These are phyloP conservation scores for Tenualosa ilisha DNA, from an alignment of 2,797 vertebrate genomes.

Conservation along the genomic window DNA sequence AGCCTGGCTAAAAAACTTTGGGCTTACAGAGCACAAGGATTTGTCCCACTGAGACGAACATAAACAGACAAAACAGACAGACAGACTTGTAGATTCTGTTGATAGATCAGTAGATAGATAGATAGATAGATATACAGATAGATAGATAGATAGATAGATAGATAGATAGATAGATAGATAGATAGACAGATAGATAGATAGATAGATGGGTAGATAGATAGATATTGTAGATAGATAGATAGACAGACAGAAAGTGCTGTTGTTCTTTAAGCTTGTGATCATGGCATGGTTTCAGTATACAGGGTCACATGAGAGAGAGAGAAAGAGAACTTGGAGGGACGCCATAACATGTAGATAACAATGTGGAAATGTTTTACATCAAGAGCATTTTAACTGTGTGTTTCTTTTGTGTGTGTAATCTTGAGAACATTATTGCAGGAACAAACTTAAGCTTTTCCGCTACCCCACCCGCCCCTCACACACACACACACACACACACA, in stretches of 20 bases:
- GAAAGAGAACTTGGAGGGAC: not conserved
- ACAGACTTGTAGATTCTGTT: too few relatives aligned
- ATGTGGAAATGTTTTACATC: not conserved
- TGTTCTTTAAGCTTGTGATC: not conserved
- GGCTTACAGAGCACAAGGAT: too few relatives aligned
- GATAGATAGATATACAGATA: too few relatives aligned
- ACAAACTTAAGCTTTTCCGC: slow-evolving; percentile 27
- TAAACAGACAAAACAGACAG: not conserved
- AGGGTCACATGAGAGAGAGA: not conserved
- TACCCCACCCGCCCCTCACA: not conserved
- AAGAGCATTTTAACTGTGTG: not conserved
- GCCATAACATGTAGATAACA: slow-evolving; percentile 3
- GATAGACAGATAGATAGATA: not conserved
- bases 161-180: not conserved
- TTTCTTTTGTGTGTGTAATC: slow-evolving; percentile 15
- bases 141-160: not conserved
- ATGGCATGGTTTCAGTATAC: not conserved
- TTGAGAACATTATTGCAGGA: slow-evolving; percentile 12
- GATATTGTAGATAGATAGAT: too few relatives aligned
- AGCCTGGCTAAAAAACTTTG: too few relatives aligned
- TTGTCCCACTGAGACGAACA: too few relatives aligned
- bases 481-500: too few relatives aligned
- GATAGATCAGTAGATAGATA: not conserved
- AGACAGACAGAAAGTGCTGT: not conserved
- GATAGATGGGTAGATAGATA: not conserved